Evolutionary conservation across 35 echinoderm and acorn worm genomes (phyloP).

Genomic region (Nesometra sesokonis): DNA sequence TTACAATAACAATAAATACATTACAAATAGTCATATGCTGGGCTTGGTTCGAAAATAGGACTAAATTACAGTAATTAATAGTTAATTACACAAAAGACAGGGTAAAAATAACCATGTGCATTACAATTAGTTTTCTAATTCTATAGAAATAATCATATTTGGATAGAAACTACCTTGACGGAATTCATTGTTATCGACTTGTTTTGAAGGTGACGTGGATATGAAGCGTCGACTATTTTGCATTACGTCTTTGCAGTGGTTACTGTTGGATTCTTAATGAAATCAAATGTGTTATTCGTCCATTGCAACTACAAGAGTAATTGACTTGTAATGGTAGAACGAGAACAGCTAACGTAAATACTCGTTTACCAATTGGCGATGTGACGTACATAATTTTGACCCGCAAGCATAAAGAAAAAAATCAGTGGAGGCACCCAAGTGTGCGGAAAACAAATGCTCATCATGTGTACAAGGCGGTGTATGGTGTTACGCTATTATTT

Average conservation of each 20-base stretch:
- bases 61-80: not conserved
- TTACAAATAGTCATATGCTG: not conserved
- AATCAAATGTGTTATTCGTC: not conserved
- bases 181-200: not conserved
- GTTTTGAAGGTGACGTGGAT: not conserved
- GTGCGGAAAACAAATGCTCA: too few relatives aligned
- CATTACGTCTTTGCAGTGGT: not conserved
- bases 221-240: not conserved
- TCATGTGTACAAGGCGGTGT: too few relatives aligned
- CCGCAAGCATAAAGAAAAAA: not conserved
- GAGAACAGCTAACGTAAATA: not conserved
- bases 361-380: not conserved
- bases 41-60: not conserved
- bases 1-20: too few relatives aligned
- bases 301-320: not conserved
- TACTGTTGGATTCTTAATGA: not conserved
- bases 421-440: too few relatives aligned
- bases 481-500: too few relatives aligned
- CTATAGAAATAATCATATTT: not conserved
- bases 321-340: not conserved
- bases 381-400: not conserved
- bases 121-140: not conserved
- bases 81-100: not conserved
- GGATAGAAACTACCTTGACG: not conserved
- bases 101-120: not conserved